Conservation (phyloP, 2,888 invertebrate genomes). For the Phortica okadai region DNA sequence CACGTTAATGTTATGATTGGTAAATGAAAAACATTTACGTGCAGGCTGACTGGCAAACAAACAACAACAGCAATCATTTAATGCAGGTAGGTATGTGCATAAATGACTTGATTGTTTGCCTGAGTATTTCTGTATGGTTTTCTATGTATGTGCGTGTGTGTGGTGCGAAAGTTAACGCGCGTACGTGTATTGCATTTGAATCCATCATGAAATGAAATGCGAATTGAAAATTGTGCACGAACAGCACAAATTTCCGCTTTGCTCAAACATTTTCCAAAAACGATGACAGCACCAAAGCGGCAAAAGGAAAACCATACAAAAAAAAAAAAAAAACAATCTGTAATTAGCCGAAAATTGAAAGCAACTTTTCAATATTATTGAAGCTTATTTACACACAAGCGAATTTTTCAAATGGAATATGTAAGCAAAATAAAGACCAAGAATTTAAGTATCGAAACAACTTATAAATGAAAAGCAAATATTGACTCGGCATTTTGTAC, state of each 20-base stretch:
- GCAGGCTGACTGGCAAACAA: constrained; percentile 40
- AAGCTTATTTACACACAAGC: background rate
- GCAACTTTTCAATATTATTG: background rate
- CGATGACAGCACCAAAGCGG: background rate
- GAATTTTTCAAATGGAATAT: constrained; percentile 8
- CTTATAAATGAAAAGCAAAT: constrained; percentile 70
- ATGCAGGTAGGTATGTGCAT: constrained; percentile 61
- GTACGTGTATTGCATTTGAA: constrained; percentile 60
- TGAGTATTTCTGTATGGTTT: background rate
- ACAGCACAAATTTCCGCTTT: background rate
- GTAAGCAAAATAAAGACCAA: background rate
- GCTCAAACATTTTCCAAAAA: background rate
- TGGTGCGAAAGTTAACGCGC: constrained; percentile 59
- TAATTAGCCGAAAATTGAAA: background rate
- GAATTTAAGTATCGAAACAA: constrained; percentile 29
- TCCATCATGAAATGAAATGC: constrained; percentile 18
- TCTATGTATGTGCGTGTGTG: constrained; percentile 39
- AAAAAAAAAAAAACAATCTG: background rate
- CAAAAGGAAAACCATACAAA: background rate
- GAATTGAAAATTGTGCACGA: constrained; percentile 13
- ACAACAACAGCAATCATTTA: constrained; percentile 53
- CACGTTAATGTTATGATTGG: constrained; percentile 68
- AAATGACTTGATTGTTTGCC: constrained; percentile 39
- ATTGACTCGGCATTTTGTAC: constrained; percentile 49
- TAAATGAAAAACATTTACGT: constrained; percentile 68